Conservation (phyloP, 2,113 vertebrate species). For the Oryzias curvinotus region DNA sequence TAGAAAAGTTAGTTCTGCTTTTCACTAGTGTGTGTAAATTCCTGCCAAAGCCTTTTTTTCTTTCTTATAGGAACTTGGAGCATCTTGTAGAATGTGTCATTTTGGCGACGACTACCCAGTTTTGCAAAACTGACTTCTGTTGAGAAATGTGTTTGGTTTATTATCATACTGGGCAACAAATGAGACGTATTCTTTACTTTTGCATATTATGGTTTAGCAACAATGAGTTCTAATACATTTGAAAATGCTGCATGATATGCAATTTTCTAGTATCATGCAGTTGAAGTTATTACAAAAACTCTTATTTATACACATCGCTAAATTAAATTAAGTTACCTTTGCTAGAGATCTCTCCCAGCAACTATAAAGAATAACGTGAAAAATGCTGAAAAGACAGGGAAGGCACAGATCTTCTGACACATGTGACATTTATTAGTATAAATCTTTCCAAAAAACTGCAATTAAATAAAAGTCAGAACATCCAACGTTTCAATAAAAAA, state of each 20-base stretch:
- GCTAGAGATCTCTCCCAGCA: conserved; percentile 39
- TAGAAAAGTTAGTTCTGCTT: neutral
- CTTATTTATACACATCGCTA: neutral
- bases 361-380: conserved; percentile 9
- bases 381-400: neutral
- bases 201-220: too few relatives aligned
- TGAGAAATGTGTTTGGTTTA: conserved; percentile 21
- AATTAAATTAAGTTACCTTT: conserved; percentile 32
- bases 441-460: conserved; percentile 2
- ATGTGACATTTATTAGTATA: conserved; percentile 14
- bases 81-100: conserved; percentile 20
- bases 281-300: too few relatives aligned
- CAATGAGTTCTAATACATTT: too few relatives aligned
- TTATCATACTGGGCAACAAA: neutral
- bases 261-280: too few relatives aligned
- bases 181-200: neutral
- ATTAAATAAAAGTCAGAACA: neutral
- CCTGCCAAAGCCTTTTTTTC: conserved; percentile 1
- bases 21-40: conserved; percentile 4
- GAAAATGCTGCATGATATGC: too few relatives aligned
- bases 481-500: neutral
- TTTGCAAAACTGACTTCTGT: conserved; percentile 20
- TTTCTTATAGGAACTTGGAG: conserved; percentile 6
- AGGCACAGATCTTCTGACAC: conserved; percentile 6
- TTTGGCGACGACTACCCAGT: neutral